Conservation (phyloP, 2,888 invertebrate genomes). For the Acanthosepion lycidas region DNA sequence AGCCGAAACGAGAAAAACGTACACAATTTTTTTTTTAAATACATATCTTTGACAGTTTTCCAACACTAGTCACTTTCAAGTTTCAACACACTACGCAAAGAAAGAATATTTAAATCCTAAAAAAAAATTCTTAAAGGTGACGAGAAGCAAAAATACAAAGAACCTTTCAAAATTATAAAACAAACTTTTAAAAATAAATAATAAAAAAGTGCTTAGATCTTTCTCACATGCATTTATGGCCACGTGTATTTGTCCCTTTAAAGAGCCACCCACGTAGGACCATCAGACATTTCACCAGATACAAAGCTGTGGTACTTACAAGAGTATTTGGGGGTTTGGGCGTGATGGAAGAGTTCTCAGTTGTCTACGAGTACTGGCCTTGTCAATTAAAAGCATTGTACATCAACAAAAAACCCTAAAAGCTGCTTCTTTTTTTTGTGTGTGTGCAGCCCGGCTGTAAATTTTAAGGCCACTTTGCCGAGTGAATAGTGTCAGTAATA, state of each 20-base stretch:
- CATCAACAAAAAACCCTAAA: not conserved
- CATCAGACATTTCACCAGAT: not conserved
- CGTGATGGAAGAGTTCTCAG: not conserved
- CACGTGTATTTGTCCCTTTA: not conserved
- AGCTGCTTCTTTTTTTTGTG: not conserved
- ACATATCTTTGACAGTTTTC: not conserved
- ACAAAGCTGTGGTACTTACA: not conserved
- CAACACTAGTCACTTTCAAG: not conserved
- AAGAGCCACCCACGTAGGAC: not conserved
- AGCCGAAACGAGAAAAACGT: not conserved
- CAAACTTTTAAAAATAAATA: not conserved
- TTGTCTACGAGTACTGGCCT: not conserved
- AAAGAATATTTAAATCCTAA: too few species aligned
- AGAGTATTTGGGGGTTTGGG: not conserved
- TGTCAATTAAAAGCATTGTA: slow-evolving; percentile 16
- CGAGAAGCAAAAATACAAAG: too few species aligned
- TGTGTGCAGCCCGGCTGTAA: not conserved
- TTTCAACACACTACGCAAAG: too few species aligned
- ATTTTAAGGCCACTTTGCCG: not conserved
- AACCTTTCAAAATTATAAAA: too few species aligned
- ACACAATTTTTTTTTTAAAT: not conserved
- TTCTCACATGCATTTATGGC: not conserved
- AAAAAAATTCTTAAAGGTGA: too few species aligned
- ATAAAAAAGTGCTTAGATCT: not conserved
- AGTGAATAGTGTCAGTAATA: not conserved